Conservation (phyloP, 2,888 invertebrate species). For the Spilosoma lubricipeda region DNA sequence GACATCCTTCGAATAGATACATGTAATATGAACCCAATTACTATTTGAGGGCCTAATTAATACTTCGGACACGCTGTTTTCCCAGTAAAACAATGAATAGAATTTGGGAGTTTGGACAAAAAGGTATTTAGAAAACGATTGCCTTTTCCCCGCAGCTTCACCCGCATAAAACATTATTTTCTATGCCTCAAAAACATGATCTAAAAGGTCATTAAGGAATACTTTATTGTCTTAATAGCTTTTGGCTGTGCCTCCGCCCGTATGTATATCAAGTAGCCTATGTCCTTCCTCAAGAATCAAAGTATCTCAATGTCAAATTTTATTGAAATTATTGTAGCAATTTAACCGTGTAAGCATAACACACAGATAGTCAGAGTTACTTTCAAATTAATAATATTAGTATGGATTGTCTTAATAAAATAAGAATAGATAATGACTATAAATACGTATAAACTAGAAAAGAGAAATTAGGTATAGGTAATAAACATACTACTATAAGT, state of each 20-base stretch:
- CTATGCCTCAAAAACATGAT: not conserved
- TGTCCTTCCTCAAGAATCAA: no score
- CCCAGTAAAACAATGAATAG: not conserved
- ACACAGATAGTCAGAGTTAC: no score
- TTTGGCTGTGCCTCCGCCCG: no score
- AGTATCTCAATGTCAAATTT: no score
- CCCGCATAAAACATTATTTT: not conserved
- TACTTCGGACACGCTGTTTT: not conserved
- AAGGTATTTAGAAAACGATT: not conserved
- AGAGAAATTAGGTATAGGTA: not conserved
- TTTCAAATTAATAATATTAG: no score
- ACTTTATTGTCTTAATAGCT: not conserved
- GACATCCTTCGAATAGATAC: not conserved
- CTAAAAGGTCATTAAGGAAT: not conserved
- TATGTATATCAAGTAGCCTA: no score
- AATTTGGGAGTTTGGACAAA: not conserved
- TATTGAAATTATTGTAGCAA: no score
- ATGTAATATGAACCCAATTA: conserved; percentile 1
- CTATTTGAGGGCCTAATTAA: not conserved
- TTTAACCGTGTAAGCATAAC: no score
- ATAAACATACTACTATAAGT: not conserved
- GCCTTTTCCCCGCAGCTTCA: not conserved
- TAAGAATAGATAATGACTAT: no score
- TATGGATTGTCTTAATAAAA: no score
- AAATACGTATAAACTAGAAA: not conserved